Evolutionary conservation across 2,888 invertebrate genomes (phyloP), one percentile per base, ranked within the genome.

Genomic region (Sinhomidia bicolor): DNA sequence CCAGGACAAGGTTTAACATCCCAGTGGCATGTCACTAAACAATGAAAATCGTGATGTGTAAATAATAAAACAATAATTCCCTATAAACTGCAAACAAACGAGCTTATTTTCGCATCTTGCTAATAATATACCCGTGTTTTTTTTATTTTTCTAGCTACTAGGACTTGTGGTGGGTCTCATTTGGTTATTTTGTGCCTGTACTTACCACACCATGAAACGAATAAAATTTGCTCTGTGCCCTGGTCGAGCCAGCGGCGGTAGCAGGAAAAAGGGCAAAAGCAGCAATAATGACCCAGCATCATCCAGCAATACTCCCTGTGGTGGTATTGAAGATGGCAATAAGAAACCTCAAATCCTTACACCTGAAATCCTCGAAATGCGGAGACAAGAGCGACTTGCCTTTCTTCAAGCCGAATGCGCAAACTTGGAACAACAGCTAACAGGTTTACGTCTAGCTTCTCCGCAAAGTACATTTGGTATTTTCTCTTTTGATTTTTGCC

Each of bases 391-490:
- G 44, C 47, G 89, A 54, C 85, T 90, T 12, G 83, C 81, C 5
- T 81, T 88, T 76, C 87, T 90, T 6, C 90, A 90, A 20, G 85
- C 82, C 20, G 90, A 90, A 65, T 87, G 85, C 54, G 84, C 85
- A 57, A 84, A 87, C 85, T 60, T 90, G 81, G 90, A 90, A 85
- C 86, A 89, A 82, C 90, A 90, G 74, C 80, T 90, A 82, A 85
- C 86, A 89, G 90, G 90, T 90, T 87, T 83, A 89, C 85, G 89
- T 85, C 60, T 74, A 68, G 54, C 88, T 88, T 65, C 51, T 57
- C 85, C 85, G 65, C 78, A 86, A 82, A 79, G 54, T 82, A 62
- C 86, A 76, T 82, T 81, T 82, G 79, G 82, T 76, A 74, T 89
- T 83, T 60, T 79, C 82, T 81, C 41, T 57, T 83, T 76, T 89